Conservation (phyloP, 2,888 invertebrate species). For the Mesorhabditis sp. region DNA sequence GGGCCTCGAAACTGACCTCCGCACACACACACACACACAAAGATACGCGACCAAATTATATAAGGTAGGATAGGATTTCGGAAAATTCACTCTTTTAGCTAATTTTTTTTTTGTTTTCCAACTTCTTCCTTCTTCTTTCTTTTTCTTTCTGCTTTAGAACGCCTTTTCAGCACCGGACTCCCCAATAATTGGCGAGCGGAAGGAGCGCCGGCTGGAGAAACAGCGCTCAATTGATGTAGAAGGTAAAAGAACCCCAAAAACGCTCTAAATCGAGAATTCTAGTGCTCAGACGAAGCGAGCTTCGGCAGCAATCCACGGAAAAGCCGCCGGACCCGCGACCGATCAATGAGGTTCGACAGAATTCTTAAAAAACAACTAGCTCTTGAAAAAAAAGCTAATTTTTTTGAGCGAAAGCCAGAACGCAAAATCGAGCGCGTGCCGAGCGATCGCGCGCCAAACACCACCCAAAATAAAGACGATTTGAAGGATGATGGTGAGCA, state of each 20-base stretch:
- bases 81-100: too few relatives aligned
- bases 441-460: background rate
- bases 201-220: background rate
- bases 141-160: too few relatives aligned
- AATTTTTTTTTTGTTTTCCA: too few relatives aligned
- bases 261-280: background rate
- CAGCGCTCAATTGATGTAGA: background rate
- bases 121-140: too few relatives aligned
- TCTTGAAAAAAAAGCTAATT: background rate
- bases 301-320: background rate
- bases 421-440: background rate
- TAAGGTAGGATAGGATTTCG: too few relatives aligned
- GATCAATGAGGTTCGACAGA: background rate
- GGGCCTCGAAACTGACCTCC: too few relatives aligned
- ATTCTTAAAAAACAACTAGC: background rate
- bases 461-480: background rate
- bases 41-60: too few relatives aligned
- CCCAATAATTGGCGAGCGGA: background rate
- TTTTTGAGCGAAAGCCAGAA: background rate
- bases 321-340: background rate
- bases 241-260: background rate
- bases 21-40: too few relatives aligned
- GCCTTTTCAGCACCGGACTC: background rate
- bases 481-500: background rate
- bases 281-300: background rate